Evolutionary conservation across 2,888 invertebrate species (phyloP), one percentile per base, ranked within the genome.

Genomic region (Sphaeridia pumilis): DNA sequence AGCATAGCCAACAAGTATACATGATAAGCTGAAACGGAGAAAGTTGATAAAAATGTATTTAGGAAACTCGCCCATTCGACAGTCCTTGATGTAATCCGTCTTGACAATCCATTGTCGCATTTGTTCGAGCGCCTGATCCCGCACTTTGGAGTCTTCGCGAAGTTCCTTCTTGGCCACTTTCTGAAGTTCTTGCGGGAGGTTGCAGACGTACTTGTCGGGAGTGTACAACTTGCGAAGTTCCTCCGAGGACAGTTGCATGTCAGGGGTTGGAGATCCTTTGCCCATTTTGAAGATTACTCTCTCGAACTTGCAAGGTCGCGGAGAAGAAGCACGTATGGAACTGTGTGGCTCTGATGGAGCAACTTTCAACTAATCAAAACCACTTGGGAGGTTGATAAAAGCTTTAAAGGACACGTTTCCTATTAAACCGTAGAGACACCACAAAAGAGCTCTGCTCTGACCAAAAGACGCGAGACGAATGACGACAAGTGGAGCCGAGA

Each of bases 31-130:
- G n/a, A n/a, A n/a, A n/a, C n/a, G n/a, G n/a, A n/a, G n/a, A n/a
- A n/a, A n/a, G n/a, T n/a, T n/a, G n/a, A n/a, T n/a, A n/a, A n/a
- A 17, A 38, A 7, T 10, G 31, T 2, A 5, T 4, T 5, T n/a
- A 41, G 22, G 28, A 22, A 14, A 58, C 71, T 71, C 70, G 81
- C 81, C 81, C 67, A 75, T 74, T 56, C 83, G 73, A 52, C 83
- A 77, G 68, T 83, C 79, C 66, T 74, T 75, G 56, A 86, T 75
- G 66, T 84, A 83, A 24, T 71, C 71, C 66, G 84, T 83, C 67
- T 82, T 78, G 36, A 73, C 69, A 57, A 85, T 78, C 84, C 84
- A 85, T 22, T 80, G 78, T 43, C 78, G 73, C 67, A 85, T 72
- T 65, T 82, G 79, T 12, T 72, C 69, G 46, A 85, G 69, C 2